Evolutionary conservation across 2,113 vertebrate species (phyloP), one percentile per base, ranked within the genome.

Genomic region (Syngnathus typhle): DNA sequence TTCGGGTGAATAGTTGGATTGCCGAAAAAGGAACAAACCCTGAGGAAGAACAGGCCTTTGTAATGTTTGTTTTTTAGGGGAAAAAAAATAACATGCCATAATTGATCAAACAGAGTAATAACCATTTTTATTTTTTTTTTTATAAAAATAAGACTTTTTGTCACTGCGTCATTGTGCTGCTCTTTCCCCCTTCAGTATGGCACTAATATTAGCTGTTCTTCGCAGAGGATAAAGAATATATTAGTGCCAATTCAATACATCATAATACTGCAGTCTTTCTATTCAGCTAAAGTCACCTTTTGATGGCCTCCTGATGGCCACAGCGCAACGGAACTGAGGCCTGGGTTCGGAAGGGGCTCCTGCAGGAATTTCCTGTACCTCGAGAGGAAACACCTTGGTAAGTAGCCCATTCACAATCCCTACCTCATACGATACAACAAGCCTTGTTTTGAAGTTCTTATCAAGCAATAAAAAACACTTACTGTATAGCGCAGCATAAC

Each of bases 311-410:
- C 16, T 6, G 70, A 19, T 0, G 60, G 21, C 89, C 87, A 91
- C 55, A 43, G 6, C 0, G 68, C 81, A 63, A 85, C 12, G 32
- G 87, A 84, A 56, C 87, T 91, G 68, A 60, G 58, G 8, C 71
- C 62, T 7, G 89, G 89, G 64, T 89, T 71, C 1, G 89, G 88
- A 19, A 91, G 60, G 0, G 64, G 74, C 72, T 82, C 89, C 32
- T 68, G 67, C 15, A 4, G 49, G 51, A 77, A 81, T 47, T 74
- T 88, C 51, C 73, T 84, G 55, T 75, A 85, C 47, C 84, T 87
- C 12, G 11, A 64, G 36, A 8, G 2, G 10, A 56, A 12, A 46
- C 41, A 18, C 1, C 9, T 41, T 44, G 32, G 0, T 49, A 4
- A 1, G 54, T 43, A 16, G 27, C 5, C 10, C 5, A 10, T 32